Conservation (phyloP, 2,888 invertebrate genomes). For the Chymomyza caudatula region DNA sequence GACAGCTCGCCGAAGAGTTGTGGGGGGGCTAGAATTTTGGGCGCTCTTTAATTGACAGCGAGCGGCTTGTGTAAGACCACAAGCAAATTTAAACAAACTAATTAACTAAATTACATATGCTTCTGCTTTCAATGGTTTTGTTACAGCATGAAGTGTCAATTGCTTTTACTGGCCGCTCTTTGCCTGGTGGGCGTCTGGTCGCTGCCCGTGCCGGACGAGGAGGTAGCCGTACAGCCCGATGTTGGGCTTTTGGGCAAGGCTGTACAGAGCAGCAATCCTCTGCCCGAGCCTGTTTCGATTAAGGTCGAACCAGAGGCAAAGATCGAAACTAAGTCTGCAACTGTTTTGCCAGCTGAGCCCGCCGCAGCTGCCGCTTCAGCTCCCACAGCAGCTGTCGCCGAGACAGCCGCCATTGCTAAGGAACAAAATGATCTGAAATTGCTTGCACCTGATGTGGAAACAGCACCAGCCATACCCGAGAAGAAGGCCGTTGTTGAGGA, state of each 20-base stretch:
- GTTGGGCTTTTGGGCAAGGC: conserved; percentile 33
- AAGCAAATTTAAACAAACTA: background rate
- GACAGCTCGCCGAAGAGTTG: background rate
- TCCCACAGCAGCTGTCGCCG: conserved; percentile 20
- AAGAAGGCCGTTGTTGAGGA: conserved; percentile 32
- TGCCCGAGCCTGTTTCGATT: conserved; percentile 20
- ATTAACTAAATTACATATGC: background rate
- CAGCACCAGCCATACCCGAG: conserved; percentile 46
- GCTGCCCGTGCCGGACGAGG: conserved; percentile 75
- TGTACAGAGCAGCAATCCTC: conserved; percentile 29
- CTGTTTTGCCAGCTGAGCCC: background rate
- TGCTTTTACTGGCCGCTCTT: conserved; percentile 68
- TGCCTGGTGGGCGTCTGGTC: conserved; percentile 64
- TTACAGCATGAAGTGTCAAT: conserved; percentile 70
- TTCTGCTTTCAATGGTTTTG: background rate
- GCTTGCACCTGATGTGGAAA: conserved; percentile 52
- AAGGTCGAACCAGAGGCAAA: conserved; percentile 38
- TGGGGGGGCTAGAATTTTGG: background rate
- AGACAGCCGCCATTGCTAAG: conserved; percentile 26
- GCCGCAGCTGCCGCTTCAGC: background rate
- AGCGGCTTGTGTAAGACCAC: background rate
- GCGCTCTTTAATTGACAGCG: background rate
- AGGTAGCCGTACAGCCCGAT: conserved; percentile 56
- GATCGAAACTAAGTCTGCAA: conserved; percentile 5
- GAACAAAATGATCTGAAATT: conserved; percentile 42